phyloP scores from a whole-genome alignment of 2,113 vertebrate genomes.

The Silurus asotus region DNA sequence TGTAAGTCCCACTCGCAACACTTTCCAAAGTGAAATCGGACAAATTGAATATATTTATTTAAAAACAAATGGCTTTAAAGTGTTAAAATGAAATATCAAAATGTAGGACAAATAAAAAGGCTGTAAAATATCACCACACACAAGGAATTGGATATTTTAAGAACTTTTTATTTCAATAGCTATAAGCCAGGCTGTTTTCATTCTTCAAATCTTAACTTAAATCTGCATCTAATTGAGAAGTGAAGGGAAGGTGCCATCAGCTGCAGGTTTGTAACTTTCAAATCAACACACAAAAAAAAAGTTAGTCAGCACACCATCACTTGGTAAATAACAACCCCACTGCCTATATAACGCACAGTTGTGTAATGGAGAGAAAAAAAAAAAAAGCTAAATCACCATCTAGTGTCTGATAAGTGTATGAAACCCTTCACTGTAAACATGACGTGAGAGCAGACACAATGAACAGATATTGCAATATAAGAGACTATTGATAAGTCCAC shows the following conservation, averaged over 20 bases:
- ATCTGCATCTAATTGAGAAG: not conserved
- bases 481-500: not conserved
- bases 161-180: not conserved
- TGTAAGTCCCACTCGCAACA: not conserved
- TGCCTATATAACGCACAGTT: not conserved
- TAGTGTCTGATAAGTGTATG: not conserved
- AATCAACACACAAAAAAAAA: not conserved
- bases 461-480: not conserved
- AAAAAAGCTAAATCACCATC: not conserved
- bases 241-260: not conserved
- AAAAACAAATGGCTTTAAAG: not conserved
- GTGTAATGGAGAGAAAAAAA: not conserved
- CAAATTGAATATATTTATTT: not conserved
- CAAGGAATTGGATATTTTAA: not conserved
- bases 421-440: slow-evolving; percentile 26
- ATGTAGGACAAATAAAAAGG: not conserved
- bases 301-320: not conserved
- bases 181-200: not conserved
- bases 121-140: not conserved
- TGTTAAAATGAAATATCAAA: not conserved
- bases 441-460: slow-evolving; percentile 7
- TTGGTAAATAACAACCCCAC: not conserved
- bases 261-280: not conserved
- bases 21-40: not conserved
- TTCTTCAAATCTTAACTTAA: not conserved